Conservation (phyloP, 2,797 vertebrate genomes). For the Neomorphus geoffroyi region DNA sequence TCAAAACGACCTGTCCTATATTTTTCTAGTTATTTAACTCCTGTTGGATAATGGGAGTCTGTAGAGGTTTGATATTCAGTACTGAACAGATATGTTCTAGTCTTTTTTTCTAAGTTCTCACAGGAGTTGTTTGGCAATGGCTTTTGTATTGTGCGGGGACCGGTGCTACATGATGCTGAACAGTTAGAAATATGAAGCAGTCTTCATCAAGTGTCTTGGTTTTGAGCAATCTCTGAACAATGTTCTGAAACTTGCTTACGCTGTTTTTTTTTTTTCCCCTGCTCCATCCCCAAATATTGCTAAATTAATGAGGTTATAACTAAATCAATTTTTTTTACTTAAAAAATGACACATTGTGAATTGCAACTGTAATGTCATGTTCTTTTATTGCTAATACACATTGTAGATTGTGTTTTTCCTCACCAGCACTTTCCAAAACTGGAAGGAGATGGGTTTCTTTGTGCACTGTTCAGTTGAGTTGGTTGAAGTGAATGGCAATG, state of each 20-base stretch:
- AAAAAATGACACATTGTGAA: background rate
- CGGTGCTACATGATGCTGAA: background rate
- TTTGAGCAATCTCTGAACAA: background rate
- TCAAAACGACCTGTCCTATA: background rate
- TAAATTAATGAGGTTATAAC: background rate
- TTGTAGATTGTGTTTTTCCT: background rate
- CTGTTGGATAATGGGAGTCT: background rate
- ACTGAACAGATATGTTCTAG: background rate
- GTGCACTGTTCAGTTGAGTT: background rate
- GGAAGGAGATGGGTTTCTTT: conserved; percentile 20
- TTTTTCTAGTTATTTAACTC: background rate
- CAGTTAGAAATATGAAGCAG: background rate
- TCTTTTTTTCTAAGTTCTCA: background rate
- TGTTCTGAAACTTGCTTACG: background rate
- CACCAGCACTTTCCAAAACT: background rate
- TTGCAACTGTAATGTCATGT: background rate
- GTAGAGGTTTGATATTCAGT: background rate
- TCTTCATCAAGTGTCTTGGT: background rate
- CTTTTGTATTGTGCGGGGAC: background rate
- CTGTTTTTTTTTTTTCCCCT: accelerated
- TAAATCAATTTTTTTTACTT: background rate
- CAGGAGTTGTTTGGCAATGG: background rate
- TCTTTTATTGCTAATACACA: background rate
- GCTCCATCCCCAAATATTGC: background rate
- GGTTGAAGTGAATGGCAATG: background rate